Base-by-base conservation (phyloP, 2,888 invertebrate genomes). In the Ephialtes manifestator region DNA sequence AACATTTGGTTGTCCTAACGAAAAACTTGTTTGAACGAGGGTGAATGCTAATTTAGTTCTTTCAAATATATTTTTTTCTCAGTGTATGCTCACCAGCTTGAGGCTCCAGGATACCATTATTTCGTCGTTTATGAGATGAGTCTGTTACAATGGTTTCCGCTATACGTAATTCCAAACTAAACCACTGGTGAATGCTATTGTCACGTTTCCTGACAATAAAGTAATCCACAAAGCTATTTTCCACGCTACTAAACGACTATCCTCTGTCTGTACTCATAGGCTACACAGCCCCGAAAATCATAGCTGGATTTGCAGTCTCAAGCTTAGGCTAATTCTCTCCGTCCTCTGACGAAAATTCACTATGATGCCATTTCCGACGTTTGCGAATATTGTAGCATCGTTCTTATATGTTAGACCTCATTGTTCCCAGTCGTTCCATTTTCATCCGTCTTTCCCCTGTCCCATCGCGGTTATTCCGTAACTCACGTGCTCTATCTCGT, bases 401-500 rank as follows among this genome's bases (percentile, higher is more conserved):
- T 51, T 35, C 18, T 18, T 31, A 51, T n/a, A 31, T 18, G 28
- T 11, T 51, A 31, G 24, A 20, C 24, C 48, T 74, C 28, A 28
- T 31, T 20, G 24, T 39, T 63, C 20, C 11, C 28, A 28, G 43
- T 67, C 18, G n/a, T 46, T 28, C 43, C 53, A 5, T 20, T 20
- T 72, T 53, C 53, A 28, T 46, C n/a, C 46, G 5, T 4, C 46
- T 58, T 51, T 31, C 46, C 20, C 20, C 13, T 31, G 15, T 71
- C 51, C 75, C 51, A 20, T 63, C 20, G 55, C 35, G 65, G 55
- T 55, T 31, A 39, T 71, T 46, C 28, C 28, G 48, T 65, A 55
- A 65, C 48, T 71, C 63, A 48, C 80, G 83, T 84, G 83, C 75
- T 71, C 28, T 84, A 80, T 84, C 80, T 72, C 80, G 60, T 53